Evolutionary conservation across 2,113 vertebrate species (phyloP), one percentile per base, ranked within the genome.

Genomic region (Sebastes fasciatus): DNA sequence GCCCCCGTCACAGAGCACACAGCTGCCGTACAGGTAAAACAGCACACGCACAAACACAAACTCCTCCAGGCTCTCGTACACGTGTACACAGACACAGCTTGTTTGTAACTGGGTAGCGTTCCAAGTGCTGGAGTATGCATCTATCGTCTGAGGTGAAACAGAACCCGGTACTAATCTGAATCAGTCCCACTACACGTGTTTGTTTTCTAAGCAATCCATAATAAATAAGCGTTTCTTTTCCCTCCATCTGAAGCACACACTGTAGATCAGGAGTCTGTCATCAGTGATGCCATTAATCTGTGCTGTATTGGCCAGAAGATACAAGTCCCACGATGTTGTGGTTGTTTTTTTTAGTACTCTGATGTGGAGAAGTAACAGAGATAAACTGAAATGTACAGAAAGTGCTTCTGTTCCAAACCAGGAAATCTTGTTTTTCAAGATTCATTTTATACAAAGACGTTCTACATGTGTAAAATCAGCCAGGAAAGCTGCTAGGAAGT

Each of bases 1-100:
- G 98, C 98, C 0, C 97, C 98, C 0, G 98, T 99, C 61, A 94
- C 96, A 0, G 98, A 99, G 85, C 97, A 98, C 88, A 84, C 96
- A 0, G 90, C 96, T 0, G 21, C 95, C 2, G 95, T 95, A n/a
- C 97, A 98, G 93, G 98, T 99, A 92, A 68, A 94, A 21, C 19
- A 84, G 73, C 78, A 74, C 65, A 52, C 69, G 63, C 43, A 72
- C 51, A 1, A 9, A 23, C 71, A 58, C 66, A 76, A 55, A 69
- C 64, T 66, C 69, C 49, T 42, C 11, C 55, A 75, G 65, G 48
- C 60, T 19, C 52, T 58, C 10, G 4, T 46, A 26, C 62, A 78
- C 12, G 51, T 71, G 57, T 69, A 23, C 74, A 81, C 67, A 83
- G 6, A 64, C 73, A 63, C 67, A 73, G 40, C 74, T 69, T 79